phyloP scores from a whole-genome alignment of 2,888 invertebrate genomes.

The Kuschelorhynchus macadamiae region DNA sequence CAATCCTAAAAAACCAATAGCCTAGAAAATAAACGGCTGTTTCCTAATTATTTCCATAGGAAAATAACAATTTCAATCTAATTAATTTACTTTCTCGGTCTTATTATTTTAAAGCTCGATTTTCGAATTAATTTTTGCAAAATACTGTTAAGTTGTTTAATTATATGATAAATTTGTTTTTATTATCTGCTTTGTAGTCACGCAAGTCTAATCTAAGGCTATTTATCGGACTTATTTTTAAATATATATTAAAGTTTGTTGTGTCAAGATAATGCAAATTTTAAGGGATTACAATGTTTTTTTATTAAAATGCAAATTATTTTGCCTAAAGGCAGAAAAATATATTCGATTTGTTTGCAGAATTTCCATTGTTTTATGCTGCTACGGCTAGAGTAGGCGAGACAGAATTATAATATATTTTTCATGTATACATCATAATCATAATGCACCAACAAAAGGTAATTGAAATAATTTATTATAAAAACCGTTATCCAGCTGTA shows the following conservation, averaged over 20 bases:
- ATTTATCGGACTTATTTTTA: constrained; percentile 30
- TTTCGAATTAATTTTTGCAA: constrained; percentile 40
- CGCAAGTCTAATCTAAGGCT: constrained; percentile 36
- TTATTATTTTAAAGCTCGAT: constrained; percentile 27
- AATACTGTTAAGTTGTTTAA: constrained; percentile 47
- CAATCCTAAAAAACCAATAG: not conserved
- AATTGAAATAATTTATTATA: no score
- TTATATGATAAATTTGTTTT: constrained; percentile 44
- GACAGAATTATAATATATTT: not conserved
- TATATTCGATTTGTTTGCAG: not conserved
- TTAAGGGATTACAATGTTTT: not conserved
- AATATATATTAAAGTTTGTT: not conserved
- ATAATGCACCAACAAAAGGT: no score
- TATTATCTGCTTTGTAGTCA: constrained; percentile 34
- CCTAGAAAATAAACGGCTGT: not conserved
- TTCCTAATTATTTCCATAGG: constrained; percentile 9
- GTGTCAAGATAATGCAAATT: not conserved
- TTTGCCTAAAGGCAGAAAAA: not conserved
- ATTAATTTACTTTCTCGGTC: constrained; percentile 38
- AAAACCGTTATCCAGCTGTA: no score
- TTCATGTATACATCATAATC: not conserved
- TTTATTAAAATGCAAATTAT: constrained; percentile 4
- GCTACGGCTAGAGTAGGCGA: not conserved
- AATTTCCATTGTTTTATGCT: not conserved
- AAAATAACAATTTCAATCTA: constrained; percentile 29